Evolutionary conservation across 2,888 invertebrate genomes (phyloP), one percentile per base, ranked within the genome.

Genomic region (Panzeria rudis): DNA sequence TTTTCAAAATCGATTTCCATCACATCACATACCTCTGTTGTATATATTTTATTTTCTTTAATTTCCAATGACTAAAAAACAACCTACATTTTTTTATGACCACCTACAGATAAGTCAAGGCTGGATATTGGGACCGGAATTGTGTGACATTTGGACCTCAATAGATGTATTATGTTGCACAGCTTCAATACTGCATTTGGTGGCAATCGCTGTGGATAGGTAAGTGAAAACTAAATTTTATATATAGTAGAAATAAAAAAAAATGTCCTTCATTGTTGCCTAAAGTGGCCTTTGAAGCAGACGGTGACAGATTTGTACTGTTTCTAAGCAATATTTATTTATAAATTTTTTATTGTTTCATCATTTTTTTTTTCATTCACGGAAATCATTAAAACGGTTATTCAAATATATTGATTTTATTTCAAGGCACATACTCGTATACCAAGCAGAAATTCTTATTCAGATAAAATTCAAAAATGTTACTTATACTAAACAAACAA

Each of bases 111-210:
- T 97, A 90, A 96, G 96, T 91, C 95, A 95, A 91, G 95, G 96
- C 89, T 98, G 98, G 98, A 96, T 96, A 90, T 94, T 98, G 90
- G 98, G 98, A 32, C 96, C 97, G 50, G 97, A 96, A 90, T 94
- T 98, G 80, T 98, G 99, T 93, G 98, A 98, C 93, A 97, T 98
- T 95, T 99, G 98, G 98, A 98, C 98, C 32, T 97, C 97, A 64
- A 97, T 97, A 89, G 99, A 99, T 93, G 98, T 99, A 15, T 95
- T 99, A 17, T 93, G 98, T 93, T 99, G 99, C 93, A 98, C 99
- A 38, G 96, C 98, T 73, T 98, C 98, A 88, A 98, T 99, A 91
- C 94, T 99, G 89, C 99, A 99, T 93, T 95, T 99, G 87, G 98
- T 99, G 88, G 98, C 98, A 89, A 98, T 99, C 89, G 98, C 99